Conservation (phyloP, 2,888 invertebrate genomes). For the Pyrgus malvae region DNA sequence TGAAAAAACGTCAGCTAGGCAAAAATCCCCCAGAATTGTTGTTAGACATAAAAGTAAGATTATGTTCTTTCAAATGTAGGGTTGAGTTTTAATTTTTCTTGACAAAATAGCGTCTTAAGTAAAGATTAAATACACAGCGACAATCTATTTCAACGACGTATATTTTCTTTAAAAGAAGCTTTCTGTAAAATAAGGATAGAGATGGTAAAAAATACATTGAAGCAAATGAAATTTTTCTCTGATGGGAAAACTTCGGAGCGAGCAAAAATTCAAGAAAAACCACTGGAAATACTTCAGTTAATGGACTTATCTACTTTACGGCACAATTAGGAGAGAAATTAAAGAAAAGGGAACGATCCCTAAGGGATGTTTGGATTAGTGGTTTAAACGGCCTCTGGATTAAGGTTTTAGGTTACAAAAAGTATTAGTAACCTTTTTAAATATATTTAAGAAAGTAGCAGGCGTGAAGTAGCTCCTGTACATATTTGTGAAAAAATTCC, state of each 20-base stretch:
- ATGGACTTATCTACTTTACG: conserved; percentile 49
- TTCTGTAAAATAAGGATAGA: neutral
- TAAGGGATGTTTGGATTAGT: conserved; percentile 7
- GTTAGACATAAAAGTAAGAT: neutral
- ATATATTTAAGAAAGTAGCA: too few species aligned
- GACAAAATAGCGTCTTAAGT: too few species aligned
- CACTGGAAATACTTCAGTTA: conserved; percentile 46
- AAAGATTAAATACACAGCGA: too few species aligned
- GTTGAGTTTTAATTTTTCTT: too few species aligned
- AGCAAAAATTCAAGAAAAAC: conserved; percentile 43
- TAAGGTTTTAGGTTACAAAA: neutral
- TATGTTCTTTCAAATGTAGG: too few species aligned
- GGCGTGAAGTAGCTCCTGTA: too few species aligned
- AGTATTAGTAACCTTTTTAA: neutral
- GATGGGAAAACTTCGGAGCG: conserved; percentile 20
- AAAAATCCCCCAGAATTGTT: neutral
- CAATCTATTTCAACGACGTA: too few species aligned
- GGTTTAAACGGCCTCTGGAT: conserved; percentile 3
- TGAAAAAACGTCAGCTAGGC: neutral
- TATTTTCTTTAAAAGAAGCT: neutral
- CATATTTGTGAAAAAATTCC: too few species aligned
- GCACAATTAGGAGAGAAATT: conserved; percentile 45
- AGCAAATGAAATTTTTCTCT: conserved; percentile 50
- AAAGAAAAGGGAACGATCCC: conserved; percentile 35
- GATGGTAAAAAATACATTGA: conserved; percentile 9